Evolutionary conservation across 2,113 vertebrate genomes (phyloP).

Genomic region (Hippocampus barbouri): DNA sequence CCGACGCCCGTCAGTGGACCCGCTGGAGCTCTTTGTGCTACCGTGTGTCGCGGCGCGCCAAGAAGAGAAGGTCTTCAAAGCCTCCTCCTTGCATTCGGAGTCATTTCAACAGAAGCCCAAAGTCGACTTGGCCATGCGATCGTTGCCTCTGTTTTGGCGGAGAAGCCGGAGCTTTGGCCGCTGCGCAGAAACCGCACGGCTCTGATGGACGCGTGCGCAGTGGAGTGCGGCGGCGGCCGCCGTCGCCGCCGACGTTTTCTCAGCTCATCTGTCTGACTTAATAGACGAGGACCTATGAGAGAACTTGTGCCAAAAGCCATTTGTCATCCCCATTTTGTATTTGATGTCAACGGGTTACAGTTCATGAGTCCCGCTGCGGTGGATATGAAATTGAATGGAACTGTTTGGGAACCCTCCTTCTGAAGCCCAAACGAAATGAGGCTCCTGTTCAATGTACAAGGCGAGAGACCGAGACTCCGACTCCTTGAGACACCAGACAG

Average conservation of each 20-base stretch:
- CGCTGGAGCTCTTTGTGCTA: neutral
- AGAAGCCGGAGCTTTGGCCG: neutral
- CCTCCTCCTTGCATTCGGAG: too few relatives aligned
- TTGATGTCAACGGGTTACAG: too few relatives aligned
- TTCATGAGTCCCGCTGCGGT: too few relatives aligned
- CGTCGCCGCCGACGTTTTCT: constrained; percentile 7
- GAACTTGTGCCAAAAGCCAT: neutral
- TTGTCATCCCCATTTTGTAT: too few relatives aligned
- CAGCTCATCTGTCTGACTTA: constrained; percentile 13
- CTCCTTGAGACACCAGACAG: too few relatives aligned
- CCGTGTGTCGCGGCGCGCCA: neutral
- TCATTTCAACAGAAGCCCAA: neutral
- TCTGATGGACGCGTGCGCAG: constrained; percentile 14
- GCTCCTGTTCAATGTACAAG: too few relatives aligned
- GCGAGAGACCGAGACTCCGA: too few relatives aligned
- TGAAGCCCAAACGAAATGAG: too few relatives aligned
- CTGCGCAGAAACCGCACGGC: constrained; percentile 7
- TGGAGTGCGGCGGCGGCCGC: constrained; percentile 1
- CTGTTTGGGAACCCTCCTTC: too few relatives aligned
- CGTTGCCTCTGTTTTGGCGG: neutral
- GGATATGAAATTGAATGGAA: too few relatives aligned
- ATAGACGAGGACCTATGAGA: neutral
- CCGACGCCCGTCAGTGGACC: constrained; percentile 16
- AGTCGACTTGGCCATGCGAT: neutral
- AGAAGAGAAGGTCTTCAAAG: neutral